phyloP scores from a whole-genome alignment of 2,888 invertebrate species.

The Alsophila aescularia region DNA sequence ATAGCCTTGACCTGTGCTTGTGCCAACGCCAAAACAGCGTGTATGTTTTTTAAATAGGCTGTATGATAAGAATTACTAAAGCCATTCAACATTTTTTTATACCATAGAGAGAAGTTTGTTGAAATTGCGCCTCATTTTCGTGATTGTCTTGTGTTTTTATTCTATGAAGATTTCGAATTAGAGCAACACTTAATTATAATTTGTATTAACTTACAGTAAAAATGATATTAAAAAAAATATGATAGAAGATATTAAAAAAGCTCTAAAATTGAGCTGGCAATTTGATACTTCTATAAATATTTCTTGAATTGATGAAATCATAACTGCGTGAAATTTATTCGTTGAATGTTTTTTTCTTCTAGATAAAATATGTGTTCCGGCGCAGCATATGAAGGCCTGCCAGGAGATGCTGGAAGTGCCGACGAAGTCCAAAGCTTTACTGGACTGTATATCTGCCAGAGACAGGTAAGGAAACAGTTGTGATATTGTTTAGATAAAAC shows the following conservation, averaged over 20 bases:
- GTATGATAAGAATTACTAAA: conserved; percentile 4
- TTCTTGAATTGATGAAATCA: neutral
- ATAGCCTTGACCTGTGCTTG: conserved; percentile 61
- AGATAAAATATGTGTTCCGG: conserved; percentile 92
- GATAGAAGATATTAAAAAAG: too few species aligned
- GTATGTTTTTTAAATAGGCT: conserved; percentile 55
- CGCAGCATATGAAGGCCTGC: conserved; percentile 86
- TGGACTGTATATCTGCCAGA: conserved; percentile 88
- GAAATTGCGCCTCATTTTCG: neutral
- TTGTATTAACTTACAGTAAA: too few species aligned
- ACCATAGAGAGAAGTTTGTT: neutral
- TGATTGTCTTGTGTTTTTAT: too few species aligned
- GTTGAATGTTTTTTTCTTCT: conserved; percentile 9
- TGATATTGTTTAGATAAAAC: too few species aligned
- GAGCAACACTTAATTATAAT: too few species aligned
- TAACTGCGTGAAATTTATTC: neutral
- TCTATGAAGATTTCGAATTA: too few species aligned
- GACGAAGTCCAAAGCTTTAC: conserved; percentile 82
- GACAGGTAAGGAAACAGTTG: conserved; percentile 90
- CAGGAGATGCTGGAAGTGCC: conserved; percentile 87
- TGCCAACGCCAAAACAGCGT: conserved; percentile 67
- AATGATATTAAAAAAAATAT: too few species aligned
- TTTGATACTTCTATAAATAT: neutral
- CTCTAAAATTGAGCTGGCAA: too few species aligned
- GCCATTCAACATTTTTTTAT: neutral